Conservation (phyloP, 2,888 invertebrate genomes). For the Limnephilus rhombicus region DNA sequence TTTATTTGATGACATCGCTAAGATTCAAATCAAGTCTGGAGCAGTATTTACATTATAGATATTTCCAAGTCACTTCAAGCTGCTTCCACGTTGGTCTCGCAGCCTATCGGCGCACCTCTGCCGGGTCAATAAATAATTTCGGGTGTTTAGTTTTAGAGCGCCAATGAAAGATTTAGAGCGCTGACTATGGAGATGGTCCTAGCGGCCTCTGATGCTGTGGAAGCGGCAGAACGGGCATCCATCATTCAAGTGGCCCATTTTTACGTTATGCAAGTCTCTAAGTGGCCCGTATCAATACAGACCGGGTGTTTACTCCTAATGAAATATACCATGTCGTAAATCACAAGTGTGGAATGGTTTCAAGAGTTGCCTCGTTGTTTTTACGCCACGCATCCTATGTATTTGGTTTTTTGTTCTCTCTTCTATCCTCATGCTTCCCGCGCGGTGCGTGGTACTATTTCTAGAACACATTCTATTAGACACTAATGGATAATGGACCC, state of each 20-base stretch:
- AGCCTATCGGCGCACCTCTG: neutral
- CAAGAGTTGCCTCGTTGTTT: slow-evolving; percentile 54
- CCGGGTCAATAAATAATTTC: slow-evolving; percentile 54
- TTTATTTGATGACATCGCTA: neutral
- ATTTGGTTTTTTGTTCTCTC: slow-evolving; percentile 38
- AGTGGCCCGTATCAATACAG: slow-evolving; percentile 57
- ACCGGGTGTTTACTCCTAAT: slow-evolving; percentile 62
- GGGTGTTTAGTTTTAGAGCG: slow-evolving; percentile 53
- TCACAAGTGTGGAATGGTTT: slow-evolving; percentile 64
- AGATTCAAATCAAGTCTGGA: neutral
- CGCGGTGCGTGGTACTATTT: slow-evolving; percentile 47
- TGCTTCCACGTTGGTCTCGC: neutral
- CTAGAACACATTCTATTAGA: slow-evolving; percentile 53
- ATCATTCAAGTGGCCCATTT: slow-evolving; percentile 59
- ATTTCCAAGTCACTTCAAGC: neutral
- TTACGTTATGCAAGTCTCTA: slow-evolving; percentile 56
- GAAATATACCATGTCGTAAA: slow-evolving; percentile 65
- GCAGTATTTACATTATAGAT: neutral
- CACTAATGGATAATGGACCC: slow-evolving; percentile 56
- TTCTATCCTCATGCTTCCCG: slow-evolving; percentile 4
- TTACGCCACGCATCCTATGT: slow-evolving; percentile 39
- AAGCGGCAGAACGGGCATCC: slow-evolving; percentile 23
- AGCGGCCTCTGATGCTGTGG: neutral
- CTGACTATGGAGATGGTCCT: slow-evolving; percentile 21
- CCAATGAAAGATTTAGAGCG: slow-evolving; percentile 62